Evolutionary conservation across 2,888 invertebrate genomes (phyloP), one percentile per base, ranked within the genome.

Genomic region (Cataglyphis altisquamis): DNA sequence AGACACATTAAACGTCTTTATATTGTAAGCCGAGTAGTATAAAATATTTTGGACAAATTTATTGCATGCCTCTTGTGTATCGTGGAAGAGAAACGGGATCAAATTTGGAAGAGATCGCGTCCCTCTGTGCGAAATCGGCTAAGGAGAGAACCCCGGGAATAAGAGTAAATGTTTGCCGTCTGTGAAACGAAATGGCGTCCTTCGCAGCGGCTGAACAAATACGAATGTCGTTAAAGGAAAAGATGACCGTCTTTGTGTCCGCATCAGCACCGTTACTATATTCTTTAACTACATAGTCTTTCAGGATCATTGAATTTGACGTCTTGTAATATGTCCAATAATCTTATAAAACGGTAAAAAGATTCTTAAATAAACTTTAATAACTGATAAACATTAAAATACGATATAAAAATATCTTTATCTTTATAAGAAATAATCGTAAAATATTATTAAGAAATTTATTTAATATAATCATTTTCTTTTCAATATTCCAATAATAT

Each of bases 131-230:
- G 55, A 72, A 84, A 78, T 48, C 70, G 60, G 45, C 80, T 82
- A 86, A 85, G 63, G 80, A 85, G 84, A 83, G 81, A 88, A 82
- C 80, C 81, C 62, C 64, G 77, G 87, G 68, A 83, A 86, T 77
- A 84, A 87, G 81, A 87, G 86, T 84, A 86, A 88, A 89, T 88
- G 84, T 89, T 88, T 88, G 88, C 86, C 80, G 82, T 73, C 84
- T 52, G 72, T 72, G 77, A 82, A 87, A 82, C 84, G 82, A 82
- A 88, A 88, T 87, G 86, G 80, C 84, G 78, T 85, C 83, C 85
- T 77, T 74, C 64, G 82, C 64, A 85, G 82, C 86, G 83, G 74
- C 83, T 86, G 86, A 89, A 86, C 83, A 87, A 87, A 86, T 85
- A 85, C 84, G 81, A 83, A 85, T 80, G 64, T 84, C 82, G 85